Evolutionary conservation across 2,113 vertebrate species (phyloP), one percentile per base, ranked within the genome.

Genomic region (Petromus typicus): DNA sequence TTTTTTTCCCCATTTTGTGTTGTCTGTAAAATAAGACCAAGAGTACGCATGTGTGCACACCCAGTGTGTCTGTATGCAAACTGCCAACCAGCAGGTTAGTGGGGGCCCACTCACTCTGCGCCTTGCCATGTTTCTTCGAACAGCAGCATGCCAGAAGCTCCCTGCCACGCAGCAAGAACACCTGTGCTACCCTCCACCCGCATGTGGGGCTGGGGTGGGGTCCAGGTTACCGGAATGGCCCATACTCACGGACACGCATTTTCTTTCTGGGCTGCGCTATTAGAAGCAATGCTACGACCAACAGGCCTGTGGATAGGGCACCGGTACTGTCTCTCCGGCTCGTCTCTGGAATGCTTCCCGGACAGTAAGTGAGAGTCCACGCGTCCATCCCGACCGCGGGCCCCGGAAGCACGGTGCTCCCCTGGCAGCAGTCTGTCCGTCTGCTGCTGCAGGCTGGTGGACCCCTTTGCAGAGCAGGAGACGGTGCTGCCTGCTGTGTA

Each of bases 101-200:
- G 54, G 18, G 0, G 3, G 27, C 6, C 0, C 1, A 1, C 5
- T 22, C 0, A 2, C 63, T 0, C 11, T 1, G 40, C 45, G 32
- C 48, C 18, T 13, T 0, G 2, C n/a, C 43, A 45, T 14, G 37
- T 16, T 11, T 27, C 66, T 57, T 40, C 48, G 23, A 16, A 43
- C 7, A 10, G 30, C 16, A 32, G 2, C 6, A 17, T 5, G 8
- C 5, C 43, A 80, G 7, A 32, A 78, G n/a, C 16, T 4, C 66
- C 5, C 20, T 2, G 80, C 9, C 4, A 43, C 2, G 0, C 1
- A 0, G 0, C 2, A 34, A 34, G 6, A 54, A 10, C 78, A 3
- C 1, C 57, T 54, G 6, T 4, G 7, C 1, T 75, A 67, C 57
- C 9, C 22, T 4, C 14, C 32, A 3, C 14, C 32, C 48, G 67